Evolutionary conservation across 2,797 vertebrate species (phyloP).

Genomic region (Coilia nasus): DNA sequence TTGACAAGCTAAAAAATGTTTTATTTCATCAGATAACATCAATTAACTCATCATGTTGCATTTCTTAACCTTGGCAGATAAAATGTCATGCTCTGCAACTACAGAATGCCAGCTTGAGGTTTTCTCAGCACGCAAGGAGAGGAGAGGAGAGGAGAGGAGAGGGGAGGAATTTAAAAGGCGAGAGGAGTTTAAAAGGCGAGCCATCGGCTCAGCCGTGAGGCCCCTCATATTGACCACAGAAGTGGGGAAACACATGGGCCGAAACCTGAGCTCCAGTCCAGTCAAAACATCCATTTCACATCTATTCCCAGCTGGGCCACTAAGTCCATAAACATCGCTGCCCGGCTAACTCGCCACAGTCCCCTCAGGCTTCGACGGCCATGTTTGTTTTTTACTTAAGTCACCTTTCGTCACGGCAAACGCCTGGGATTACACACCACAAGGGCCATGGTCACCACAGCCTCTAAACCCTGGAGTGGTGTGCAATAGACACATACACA

Average conservation of each 20-base stretch:
- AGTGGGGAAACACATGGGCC: conserved; percentile 35
- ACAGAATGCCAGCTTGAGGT: not conserved
- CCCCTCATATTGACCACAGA: not conserved
- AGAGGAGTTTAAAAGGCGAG: not conserved
- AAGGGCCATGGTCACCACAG: not conserved
- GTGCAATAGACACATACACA: not conserved
- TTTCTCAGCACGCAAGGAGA: not conserved
- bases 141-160: not conserved
- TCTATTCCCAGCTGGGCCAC: conserved; percentile 45
- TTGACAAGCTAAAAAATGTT: not conserved
- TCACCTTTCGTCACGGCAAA: conserved; percentile 12
- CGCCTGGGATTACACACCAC: not conserved
- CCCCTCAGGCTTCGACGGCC: not conserved
- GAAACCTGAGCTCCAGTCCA: conserved; percentile 40
- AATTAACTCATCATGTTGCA: not conserved
- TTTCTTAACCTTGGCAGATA: not conserved
- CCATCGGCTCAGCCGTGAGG: not conserved
- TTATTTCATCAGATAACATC: not conserved
- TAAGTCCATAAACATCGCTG: conserved; percentile 1
- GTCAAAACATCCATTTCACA: conserved; percentile 66
- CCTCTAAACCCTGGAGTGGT: not conserved
- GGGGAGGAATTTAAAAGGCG: too few relatives aligned
- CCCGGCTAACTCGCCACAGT: conserved; percentile 3
- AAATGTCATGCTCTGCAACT: not conserved
- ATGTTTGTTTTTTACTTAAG: conserved; percentile 24